Evolutionary conservation across 2,888 invertebrate species (phyloP), one percentile per base, ranked within the genome.

Genomic region (Ethmia dodecea): DNA sequence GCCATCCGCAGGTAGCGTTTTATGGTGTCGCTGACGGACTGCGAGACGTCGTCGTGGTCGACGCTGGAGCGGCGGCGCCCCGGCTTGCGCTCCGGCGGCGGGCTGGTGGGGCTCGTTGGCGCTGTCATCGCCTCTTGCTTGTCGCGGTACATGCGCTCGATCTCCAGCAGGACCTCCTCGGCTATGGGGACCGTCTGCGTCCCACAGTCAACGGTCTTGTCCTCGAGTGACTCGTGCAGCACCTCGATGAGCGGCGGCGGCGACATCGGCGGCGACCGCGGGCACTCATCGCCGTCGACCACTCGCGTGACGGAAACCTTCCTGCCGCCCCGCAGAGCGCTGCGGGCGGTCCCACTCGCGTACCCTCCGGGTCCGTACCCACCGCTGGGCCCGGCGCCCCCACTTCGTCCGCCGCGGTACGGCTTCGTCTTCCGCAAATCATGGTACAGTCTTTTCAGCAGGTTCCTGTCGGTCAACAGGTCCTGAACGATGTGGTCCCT

Each of bases 1-100:
- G 94, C 95, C 95, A 95, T 95, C 37, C 94, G 87, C 31, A 95
- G 74, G 68, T 95, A 95, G 6, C 95, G 87, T 70, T 95, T 95
- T 41, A 95, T 94, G 47, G 94, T 95, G 60, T 95, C 94, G 60
- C 94, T 93, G 14, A 95, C 95, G 1, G 94, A 95, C 42, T 94
- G 94, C 0, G 94, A 94, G 1, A 94, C 91, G 59, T 94, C 94
- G 56, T 94, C 94, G 65, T 94, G 92, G 60, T 94, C 94, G 9
- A 94, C 92, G 62, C 94, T 93, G 52, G 93, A 93, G 52, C 92
- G 89, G 28, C 94, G 88, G 5, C 92, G 80, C 39, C 77, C 60
- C 5, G 77, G 66, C 33, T 74, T 72, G 11, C 78, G 64, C 33
- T 68, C 84, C 2, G 75, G 63, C 10, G 77, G 67, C 24, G 77